Evolutionary conservation across 2,797 vertebrate genomes (phyloP), one percentile per base, ranked within the genome.

Genomic region (Salmo trutta): DNA sequence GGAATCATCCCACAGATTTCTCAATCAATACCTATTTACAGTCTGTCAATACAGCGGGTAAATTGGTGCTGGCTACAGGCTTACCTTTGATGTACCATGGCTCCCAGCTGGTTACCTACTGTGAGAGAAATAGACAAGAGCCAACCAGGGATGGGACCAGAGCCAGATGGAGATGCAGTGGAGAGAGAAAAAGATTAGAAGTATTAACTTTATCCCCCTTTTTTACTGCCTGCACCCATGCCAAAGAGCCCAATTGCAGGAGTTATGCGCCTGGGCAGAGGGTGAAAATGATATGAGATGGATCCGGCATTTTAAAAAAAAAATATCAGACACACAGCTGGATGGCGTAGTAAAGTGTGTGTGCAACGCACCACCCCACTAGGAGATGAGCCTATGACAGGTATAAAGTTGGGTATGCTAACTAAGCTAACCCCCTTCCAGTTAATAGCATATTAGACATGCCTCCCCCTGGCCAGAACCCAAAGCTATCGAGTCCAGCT

Each of bases 41-140:
- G 62, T 75, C 70, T 77, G 77, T 79, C 83, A 81, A 80, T 82
- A 82, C 65, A 77, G 27, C 72, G 73, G 29, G 21, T 64, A 64
- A 27, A 24, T 27, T 24, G 59, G 59, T 24, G 59, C 59, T 10
- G 59, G 59, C 21, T 64, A 64, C 59, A 64, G 21, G 75, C 94
- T 93, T 97, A 98, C 96, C 96, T 97, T 94, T 97, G 96, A 95
- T 98, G 97, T 91, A 96, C 95, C 92, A 97, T 94, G 91, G 95
- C 95, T 94, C 95, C 95, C 89, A 97, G 96, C 95, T 98, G 98
- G 96, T 97, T 98, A 92, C 96, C 97, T 95, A 96, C 96, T 97
- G 96, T 91, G 94, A 88, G 77, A n/a, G 47, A 36, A 67, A 90
- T 89, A 92, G 86, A 24, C 27, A 1, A 15, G 65, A 66, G 75